phyloP scores from a whole-genome alignment of 2,888 invertebrate genomes.

The Dasypolia templi region DNA sequence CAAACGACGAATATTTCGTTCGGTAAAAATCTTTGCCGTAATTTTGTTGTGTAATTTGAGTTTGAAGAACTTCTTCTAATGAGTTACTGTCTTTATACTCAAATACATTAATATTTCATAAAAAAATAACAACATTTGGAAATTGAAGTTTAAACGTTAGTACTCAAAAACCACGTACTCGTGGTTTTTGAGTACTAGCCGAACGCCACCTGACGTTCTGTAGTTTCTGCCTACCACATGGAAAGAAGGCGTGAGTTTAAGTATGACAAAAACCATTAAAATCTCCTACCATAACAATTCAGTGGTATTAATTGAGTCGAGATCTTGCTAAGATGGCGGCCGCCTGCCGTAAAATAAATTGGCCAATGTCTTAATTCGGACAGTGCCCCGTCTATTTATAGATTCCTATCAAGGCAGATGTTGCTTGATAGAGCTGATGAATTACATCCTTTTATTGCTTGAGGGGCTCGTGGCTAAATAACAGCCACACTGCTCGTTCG shows the following conservation, averaged over 20 bases:
- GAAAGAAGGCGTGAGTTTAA: no score
- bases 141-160: neutral
- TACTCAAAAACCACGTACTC: no score
- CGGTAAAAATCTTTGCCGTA: neutral
- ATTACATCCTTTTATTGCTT: conserved; percentile 58
- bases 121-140: neutral
- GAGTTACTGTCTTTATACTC: conserved; percentile 1
- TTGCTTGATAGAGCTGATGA: conserved; percentile 53
- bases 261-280: conserved; percentile 37
- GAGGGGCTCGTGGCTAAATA: neutral
- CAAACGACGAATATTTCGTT: conserved; percentile 24
- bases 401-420: conserved; percentile 54
- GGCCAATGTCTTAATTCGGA: conserved; percentile 76
- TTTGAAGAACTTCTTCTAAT: conserved; percentile 9
- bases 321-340: conserved; percentile 61
- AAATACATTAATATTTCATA: neutral
- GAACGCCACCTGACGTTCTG: no score
- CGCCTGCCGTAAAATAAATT: conserved; percentile 73
- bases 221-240: no score
- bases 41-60: neutral
- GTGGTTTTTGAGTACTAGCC: no score
- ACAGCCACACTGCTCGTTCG: neutral
- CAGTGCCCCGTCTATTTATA: conserved; percentile 71
- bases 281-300: conserved; percentile 54
- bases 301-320: conserved; percentile 60